A percentile compares a stretch with the other conserved stretches of the same genome.
These are phyloP conservation scores for Sebastes melanostomus DNA, from an alignment of 2,797 vertebrate species.

Conservation along the genomic window DNA sequence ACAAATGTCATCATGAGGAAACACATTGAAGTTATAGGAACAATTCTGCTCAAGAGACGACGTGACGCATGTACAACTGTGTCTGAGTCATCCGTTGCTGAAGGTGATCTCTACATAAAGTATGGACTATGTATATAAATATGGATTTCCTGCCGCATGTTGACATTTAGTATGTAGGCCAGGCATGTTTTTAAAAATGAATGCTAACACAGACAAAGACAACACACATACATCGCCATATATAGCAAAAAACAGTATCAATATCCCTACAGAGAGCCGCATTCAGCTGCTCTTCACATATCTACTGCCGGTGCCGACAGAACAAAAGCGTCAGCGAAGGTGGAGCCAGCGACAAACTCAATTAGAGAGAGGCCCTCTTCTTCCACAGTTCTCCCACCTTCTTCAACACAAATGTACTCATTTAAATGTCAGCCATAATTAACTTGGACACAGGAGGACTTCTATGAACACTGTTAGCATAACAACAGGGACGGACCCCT, in stretches of 20 bases:
- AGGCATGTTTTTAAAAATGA: not conserved
- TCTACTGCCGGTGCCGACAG: slow-evolving; percentile 51
- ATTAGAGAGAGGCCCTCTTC: slow-evolving; percentile 77
- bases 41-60: not conserved
- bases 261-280: slow-evolving; percentile 34
- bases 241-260: slow-evolving; percentile 34
- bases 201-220: slow-evolving; percentile 7
- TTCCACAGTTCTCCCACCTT: slow-evolving; percentile 65
- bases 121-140: not conserved
- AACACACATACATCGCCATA: not conserved
- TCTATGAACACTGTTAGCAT: slow-evolving; percentile 76
- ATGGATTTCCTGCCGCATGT: slow-evolving; percentile 33
- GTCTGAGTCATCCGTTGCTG: not conserved
- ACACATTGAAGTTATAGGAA: not conserved
- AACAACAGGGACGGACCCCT: slow-evolving; percentile 68
- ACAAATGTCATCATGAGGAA: not conserved
- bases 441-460: slow-evolving; percentile 74
- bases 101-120: slow-evolving; percentile 9
- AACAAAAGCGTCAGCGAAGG: slow-evolving; percentile 68
- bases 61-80: not conserved
- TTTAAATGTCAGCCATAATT: slow-evolving; percentile 86
- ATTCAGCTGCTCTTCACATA: slow-evolving; percentile 65
- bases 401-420: slow-evolving; percentile 75
- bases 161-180: slow-evolving; percentile 25
- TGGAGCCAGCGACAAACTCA: slow-evolving; percentile 78